Evolutionary conservation across 1,140 invertebrate species (phyloP), one percentile per base, ranked within the genome.

Genomic region (Drosophila kepulauana): DNA sequence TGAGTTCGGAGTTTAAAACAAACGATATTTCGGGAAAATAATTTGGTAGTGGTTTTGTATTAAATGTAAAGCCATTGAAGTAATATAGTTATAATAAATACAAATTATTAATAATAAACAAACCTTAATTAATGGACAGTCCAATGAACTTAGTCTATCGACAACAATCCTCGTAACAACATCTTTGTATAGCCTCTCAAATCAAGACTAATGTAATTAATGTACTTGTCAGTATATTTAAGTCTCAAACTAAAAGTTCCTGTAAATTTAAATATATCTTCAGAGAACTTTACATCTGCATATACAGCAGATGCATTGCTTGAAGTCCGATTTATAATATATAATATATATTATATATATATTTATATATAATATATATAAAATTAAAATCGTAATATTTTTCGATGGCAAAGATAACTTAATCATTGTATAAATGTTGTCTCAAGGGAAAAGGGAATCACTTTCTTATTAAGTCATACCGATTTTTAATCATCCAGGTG

Each of bases 111-210:
- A 1, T 8, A 61, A 43, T 33, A 20, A 48, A 7, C 4, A 7
- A 49, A 5, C 8, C 59, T 45, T 33, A 3, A 35, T 49, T 4
- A 62, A 13, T 16, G 45, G 59, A 45, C 59, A 49, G 13, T 62
- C 7, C n/a, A 49, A 33, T 13, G 57, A 41, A 20, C n/a, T 6
- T 30, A 59, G 3, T 16, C n/a, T 16, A 25, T 25, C 5, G 4
- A 41, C 33, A 11, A 56, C 7, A 8, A 4, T 38, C 8, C 38
- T 10, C 15, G 10, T n/a, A 7, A 56, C 3, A 5, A 16, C 15
- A 13, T 13, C 4, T 4, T 3, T 38, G n/a, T 56, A 2, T 25
- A 52, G 13, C 10, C 11, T n/a, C 11, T 38, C 1, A 56, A 1
- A 13, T 56, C 15, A 10, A 35, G 8, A 3, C 5, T 33, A 3